Base-by-base conservation (phyloP, 1,140 invertebrate genomes). In the Choristoneura fumiferana region DNA sequence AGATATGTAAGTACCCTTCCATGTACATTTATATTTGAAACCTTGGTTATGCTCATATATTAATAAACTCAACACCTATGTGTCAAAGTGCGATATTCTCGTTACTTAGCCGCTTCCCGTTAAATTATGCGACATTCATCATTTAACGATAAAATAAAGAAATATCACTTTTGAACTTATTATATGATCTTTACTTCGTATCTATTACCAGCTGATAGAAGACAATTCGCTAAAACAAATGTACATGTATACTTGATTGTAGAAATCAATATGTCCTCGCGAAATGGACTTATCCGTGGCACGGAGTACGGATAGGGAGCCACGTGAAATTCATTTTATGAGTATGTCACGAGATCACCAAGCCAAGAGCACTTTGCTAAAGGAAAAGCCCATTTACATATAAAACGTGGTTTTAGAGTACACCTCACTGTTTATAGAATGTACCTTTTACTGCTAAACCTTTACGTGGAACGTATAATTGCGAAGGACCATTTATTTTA, bases 261-360 rank as follows among this genome's bases (percentile, higher is more conserved):
- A 12, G 22, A 12, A 49, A 49, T 29, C n/a, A 49, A 49, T 49
- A 29, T 22, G 1, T 29, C 22, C 18, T 49, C 43, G 8, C 17
- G 12, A 49, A 49, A 33, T 39, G 38, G 39, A 43, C 54, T 45
- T 49, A 57, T 59, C 54, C 58, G 22, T 10, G 56, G 34, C 35
- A 53, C 60, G 67, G 58, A 66, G 60, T 64, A 61, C 58, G 62
- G 60, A 67, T 60, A 36, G 56, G 54, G 67, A 64, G 60, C 60
- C 61, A 65, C 64, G 60, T 76, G 61, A 78, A 71, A 73, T 70
- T 69, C 63, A 69, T 78, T 76, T 69, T 71, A 64, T 67, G 70
- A 73, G 68, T 56, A 61, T 69, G 69, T 74, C 65, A 63, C 53
- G 62, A 61, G 64, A 73, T 76, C 68, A 76, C 69, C 58, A 59